A percentile compares a stretch with the other conserved stretches of the same genome.
Evolutionary conservation across 64 coral and sea anemone genomes (phyloP).

Genomic region (Acropora yongei): DNA sequence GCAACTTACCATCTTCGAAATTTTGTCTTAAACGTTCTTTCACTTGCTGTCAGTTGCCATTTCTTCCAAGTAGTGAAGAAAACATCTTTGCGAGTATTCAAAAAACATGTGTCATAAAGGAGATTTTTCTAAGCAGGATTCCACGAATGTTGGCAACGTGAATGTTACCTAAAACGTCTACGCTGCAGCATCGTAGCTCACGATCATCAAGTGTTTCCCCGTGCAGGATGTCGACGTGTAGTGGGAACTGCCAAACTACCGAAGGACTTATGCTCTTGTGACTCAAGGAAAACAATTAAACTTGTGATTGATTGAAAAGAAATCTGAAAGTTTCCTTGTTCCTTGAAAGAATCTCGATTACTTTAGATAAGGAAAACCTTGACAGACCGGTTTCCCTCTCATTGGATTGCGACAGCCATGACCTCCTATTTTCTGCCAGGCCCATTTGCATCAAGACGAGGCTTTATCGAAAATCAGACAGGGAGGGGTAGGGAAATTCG

Average conservation of each 20-base stretch:
- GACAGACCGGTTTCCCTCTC: not conserved
- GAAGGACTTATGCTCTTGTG: not conserved
- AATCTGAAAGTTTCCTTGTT: not conserved
- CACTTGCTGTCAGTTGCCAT: not conserved
- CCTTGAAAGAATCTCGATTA: not conserved
- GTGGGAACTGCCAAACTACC: not conserved
- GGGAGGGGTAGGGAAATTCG: not conserved
- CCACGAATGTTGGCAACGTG: not conserved
- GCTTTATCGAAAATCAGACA: not conserved
- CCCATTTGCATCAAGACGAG: conserved; percentile 30
- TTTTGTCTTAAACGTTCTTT: not conserved
- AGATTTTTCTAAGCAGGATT: not conserved
- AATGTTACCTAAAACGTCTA: not conserved
- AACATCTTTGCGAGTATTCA: not conserved
- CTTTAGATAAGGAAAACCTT: not conserved
- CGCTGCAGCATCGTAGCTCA: not conserved
- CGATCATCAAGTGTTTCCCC: too few relatives aligned
- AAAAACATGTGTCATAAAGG: not conserved
- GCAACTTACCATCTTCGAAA: conserved; percentile 3
- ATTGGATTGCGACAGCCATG: conserved; percentile 3
- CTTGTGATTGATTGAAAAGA: not conserved
- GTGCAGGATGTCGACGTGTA: too few relatives aligned
- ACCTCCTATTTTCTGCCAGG: conserved; percentile 16
- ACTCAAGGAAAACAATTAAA: not conserved
- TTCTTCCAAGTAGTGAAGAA: not conserved